Conservation (phyloP, 2,113 vertebrate genomes). For the Chaetodon auriga region DNA sequence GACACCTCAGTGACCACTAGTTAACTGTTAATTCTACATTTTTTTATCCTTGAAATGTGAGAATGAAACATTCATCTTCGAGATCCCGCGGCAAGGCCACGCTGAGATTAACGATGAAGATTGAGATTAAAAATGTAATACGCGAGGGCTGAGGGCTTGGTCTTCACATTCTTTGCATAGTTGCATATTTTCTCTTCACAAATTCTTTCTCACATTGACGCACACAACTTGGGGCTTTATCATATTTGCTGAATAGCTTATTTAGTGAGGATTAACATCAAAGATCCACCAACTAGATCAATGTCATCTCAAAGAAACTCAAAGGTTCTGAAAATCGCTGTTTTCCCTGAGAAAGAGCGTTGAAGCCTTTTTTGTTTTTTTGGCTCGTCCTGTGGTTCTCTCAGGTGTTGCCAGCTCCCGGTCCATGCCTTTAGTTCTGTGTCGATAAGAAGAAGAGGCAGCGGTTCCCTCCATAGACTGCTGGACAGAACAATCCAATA, state of each 20-base stretch:
- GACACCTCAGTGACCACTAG: neutral
- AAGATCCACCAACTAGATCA: conserved; percentile 59
- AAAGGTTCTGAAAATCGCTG: conserved; percentile 32
- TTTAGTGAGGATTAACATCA: conserved; percentile 68
- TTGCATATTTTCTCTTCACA: conserved; percentile 31
- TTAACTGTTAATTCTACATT: neutral
- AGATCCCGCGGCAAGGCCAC: conserved; percentile 8
- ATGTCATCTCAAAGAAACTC: conserved; percentile 60
- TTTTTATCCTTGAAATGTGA: neutral
- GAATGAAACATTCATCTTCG: neutral
- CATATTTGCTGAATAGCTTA: conserved; percentile 65
- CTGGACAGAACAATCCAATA: conserved; percentile 81
- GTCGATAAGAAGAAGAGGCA: conserved; percentile 71
- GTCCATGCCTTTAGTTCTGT: conserved; percentile 56
- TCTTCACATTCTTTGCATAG: conserved; percentile 12
- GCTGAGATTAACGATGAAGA: conserved; percentile 12
- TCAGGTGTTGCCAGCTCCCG: conserved; percentile 65
- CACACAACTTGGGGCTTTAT: conserved; percentile 33
- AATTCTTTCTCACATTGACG: conserved; percentile 47
- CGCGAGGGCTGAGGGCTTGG: neutral
- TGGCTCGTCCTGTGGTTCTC: conserved; percentile 49
- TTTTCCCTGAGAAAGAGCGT: conserved; percentile 41
- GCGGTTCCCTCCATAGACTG: conserved; percentile 62
- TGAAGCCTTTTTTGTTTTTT: conserved; percentile 18
- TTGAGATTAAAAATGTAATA: conserved; percentile 35